Conservation (phyloP, 2,888 invertebrate species). For the Dryocosmus kuriphilus region DNA sequence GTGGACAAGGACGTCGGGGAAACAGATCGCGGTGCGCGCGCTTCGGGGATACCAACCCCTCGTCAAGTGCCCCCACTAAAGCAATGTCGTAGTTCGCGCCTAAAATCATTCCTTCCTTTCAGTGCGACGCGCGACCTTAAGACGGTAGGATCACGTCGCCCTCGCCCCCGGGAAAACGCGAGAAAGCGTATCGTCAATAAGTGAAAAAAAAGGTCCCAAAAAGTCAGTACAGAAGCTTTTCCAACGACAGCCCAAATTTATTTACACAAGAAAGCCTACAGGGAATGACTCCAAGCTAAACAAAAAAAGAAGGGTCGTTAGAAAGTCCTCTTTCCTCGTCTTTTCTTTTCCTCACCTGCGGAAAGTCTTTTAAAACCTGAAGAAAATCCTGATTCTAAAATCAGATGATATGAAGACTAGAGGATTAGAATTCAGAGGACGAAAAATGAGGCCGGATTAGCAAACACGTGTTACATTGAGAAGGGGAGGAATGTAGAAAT, state of each 20-base stretch:
- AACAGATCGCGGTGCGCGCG: slow-evolving; percentile 20
- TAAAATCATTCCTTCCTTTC: slow-evolving; percentile 53
- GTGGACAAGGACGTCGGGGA: slow-evolving; percentile 1
- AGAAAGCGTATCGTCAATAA: slow-evolving; percentile 7
- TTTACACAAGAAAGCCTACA: neutral
- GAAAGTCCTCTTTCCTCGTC: neutral
- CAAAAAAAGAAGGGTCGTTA: neutral
- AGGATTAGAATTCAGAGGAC: neutral
- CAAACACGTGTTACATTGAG: neutral
- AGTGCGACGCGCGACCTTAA: slow-evolving; percentile 57
- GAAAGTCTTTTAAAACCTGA: neutral
- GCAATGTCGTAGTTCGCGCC: slow-evolving; percentile 44
- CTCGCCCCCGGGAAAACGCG: slow-evolving; percentile 45
- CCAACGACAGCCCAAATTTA: neutral
- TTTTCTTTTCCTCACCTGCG: neutral
- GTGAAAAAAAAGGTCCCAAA: slow-evolving; percentile 13
- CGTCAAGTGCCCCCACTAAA: neutral
- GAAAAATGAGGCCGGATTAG: neutral
- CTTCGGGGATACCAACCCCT: slow-evolving; percentile 11
- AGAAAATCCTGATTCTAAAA: neutral
- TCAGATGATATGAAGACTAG: no score
- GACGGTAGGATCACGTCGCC: slow-evolving; percentile 52
- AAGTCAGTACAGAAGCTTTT: neutral
- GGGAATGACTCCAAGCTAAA: neutral
- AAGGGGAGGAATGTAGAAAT: neutral